Conservation (phyloP, 2,888 invertebrate species). For the Polydrusus pterygomalis region DNA sequence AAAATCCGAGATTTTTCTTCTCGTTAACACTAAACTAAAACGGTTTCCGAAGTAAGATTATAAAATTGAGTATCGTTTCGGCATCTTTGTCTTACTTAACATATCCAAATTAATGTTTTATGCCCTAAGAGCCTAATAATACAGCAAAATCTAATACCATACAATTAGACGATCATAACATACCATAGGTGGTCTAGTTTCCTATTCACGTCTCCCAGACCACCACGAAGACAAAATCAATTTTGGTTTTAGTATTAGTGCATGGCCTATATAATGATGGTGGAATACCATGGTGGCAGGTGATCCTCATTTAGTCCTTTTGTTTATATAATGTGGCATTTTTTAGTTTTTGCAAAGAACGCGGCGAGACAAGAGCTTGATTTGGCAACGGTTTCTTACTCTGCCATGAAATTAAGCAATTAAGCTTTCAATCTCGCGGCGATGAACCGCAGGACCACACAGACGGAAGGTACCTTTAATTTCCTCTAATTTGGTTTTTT, state of each 20-base stretch:
- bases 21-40: too few species aligned
- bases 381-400: conserved; percentile 4
- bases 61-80: too few species aligned
- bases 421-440: conserved; percentile 31
- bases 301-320: conserved; percentile 38
- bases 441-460: conserved; percentile 18
- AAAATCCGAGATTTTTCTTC: too few species aligned
- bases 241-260: conserved; percentile 33
- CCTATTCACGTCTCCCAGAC: conserved; percentile 19
- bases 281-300: conserved; percentile 30
- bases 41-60: too few species aligned
- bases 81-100: neutral
- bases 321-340: conserved; percentile 43
- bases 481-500: too few species aligned
- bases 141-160: conserved; percentile 1
- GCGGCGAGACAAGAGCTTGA: conserved; percentile 28
- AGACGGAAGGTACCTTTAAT: neutral
- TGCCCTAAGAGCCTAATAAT: conserved; percentile 12
- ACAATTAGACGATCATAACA: neutral
- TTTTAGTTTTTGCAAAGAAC: conserved; percentile 37
- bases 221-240: conserved; percentile 43
- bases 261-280: conserved; percentile 45
- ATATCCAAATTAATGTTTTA: neutral
- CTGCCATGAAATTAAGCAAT: conserved; percentile 51
- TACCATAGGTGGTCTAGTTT: conserved; percentile 38